Conservation (phyloP, 2,888 invertebrate genomes). For the Lasioglossum marginatum region DNA sequence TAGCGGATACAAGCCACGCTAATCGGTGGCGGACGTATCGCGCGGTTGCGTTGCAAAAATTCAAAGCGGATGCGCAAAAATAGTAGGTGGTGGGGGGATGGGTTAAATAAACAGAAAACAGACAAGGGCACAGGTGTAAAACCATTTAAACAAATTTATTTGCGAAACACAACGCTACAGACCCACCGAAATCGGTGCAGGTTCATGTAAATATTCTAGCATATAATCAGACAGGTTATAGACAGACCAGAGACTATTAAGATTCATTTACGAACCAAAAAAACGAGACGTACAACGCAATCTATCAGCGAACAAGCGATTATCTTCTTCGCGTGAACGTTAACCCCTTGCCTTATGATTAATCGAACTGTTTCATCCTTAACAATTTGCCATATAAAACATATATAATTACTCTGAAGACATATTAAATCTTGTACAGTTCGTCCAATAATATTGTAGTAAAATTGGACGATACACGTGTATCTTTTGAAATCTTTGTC, state of each 20-base stretch:
- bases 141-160: conserved; percentile 36
- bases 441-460: not conserved
- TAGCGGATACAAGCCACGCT: not conserved
- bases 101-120: conserved; percentile 39
- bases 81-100: not conserved
- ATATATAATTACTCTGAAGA: not conserved
- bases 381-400: not conserved
- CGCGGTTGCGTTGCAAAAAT: conserved; percentile 3
- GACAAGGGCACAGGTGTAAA: conserved; percentile 17
- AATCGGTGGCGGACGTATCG: conserved; percentile 11
- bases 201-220: conserved; percentile 30
- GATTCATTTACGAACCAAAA: not conserved
- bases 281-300: conserved; percentile 3
- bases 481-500: not conserved
- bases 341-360: not conserved
- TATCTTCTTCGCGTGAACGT: not conserved
- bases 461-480: not conserved
- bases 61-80: not conserved
- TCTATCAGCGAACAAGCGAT: conserved; percentile 16
- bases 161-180: conserved; percentile 15
- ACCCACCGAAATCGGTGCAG: conserved; percentile 14
- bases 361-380: not conserved
- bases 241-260: not conserved
- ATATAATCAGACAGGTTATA: conserved; percentile 23
- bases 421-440: not conserved